Evolutionary conservation across 1,140 invertebrate genomes (phyloP), one percentile per base, ranked within the genome.

Genomic region (Sweltsa coloradensis): DNA sequence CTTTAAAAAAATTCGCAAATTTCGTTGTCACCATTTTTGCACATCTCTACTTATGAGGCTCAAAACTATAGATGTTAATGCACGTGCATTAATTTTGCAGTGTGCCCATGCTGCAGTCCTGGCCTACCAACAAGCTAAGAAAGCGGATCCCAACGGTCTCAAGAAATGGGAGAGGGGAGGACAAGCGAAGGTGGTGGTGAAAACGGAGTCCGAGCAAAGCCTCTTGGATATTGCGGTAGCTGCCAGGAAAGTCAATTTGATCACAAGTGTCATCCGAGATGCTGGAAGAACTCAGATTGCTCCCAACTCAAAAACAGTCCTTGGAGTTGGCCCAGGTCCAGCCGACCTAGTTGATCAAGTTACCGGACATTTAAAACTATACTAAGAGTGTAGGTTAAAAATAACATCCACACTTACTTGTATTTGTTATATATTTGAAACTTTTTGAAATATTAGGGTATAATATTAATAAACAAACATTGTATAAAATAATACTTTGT

Each of bases 41-140:
- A n/a, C n/a, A n/a, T n/a, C n/a, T 41, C 19, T 41, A 6, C 19
- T 7, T 13, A 18, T 39, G 11, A 18, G n/a, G n/a, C 9, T n/a
- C 14, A n/a, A 31, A n/a, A 31, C 29, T 31, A 9, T 31, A 31
- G 9, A 31, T 31, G n/a, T 9, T n/a, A 31, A 9, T n/a, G 9
- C 7, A 31, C 29, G 29, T n/a, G 11, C n/a, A 21, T 1, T 41
- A 11, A 9, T 9, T 44, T 29, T 44, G 3, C 27, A 44, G 64
- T 94, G 89, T 71, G 77, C 81, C 39, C 75, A 77, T 64, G 75
- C 73, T 31, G 67, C 74, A 19, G 56, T 57, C 44, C 53, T 49
- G 55, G 68, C 61, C 14, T 67, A 63, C 45, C 61, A 67, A 45
- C 58, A 62, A 44, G 53, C 62, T 13, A 34, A 51, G 3, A 55